phyloP scores from a whole-genome alignment of 1,140 invertebrate genomes.

The Drosophila ogumai region DNA sequence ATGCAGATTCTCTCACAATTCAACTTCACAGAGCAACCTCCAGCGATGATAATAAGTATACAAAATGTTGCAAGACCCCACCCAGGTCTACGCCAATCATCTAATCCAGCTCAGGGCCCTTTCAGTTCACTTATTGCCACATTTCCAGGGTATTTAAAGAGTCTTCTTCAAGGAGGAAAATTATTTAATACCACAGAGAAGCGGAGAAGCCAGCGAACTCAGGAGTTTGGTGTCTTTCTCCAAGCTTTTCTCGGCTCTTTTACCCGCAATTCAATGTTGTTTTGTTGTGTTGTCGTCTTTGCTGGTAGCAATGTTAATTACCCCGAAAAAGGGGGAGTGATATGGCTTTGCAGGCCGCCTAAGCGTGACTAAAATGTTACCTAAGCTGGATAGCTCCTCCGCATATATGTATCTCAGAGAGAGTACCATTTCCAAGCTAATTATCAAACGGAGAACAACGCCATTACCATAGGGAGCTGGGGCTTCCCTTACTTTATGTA shows the following conservation, averaged over 20 bases:
- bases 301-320: slow-evolving; percentile 72
- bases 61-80: slow-evolving; percentile 47
- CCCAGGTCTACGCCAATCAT: slow-evolving; percentile 50
- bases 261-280: slow-evolving; percentile 15
- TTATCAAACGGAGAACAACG: slow-evolving; percentile 48
- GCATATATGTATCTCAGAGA: slow-evolving; percentile 14
- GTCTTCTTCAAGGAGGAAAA: slow-evolving; percentile 40
- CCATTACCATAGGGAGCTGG: slow-evolving; percentile 65
- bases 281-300: slow-evolving; percentile 37
- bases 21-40: slow-evolving; percentile 19
- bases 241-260: slow-evolving; percentile 23
- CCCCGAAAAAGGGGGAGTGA: slow-evolving; percentile 50
- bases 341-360: slow-evolving; percentile 68
- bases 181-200: slow-evolving; percentile 58
- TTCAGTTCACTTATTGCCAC: slow-evolving; percentile 38
- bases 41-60: slow-evolving; percentile 32
- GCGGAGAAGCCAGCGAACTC: slow-evolving; percentile 29
- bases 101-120: slow-evolving; percentile 65
- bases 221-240: slow-evolving; percentile 26
- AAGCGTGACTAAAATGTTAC: slow-evolving; percentile 80
- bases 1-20: slow-evolving; percentile 72
- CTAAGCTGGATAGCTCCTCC: slow-evolving; percentile 53
- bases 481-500: slow-evolving; percentile 57
- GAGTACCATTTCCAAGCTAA: slow-evolving; percentile 60
- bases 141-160: slow-evolving; percentile 48